phyloP scores from a whole-genome alignment of 2,113 vertebrate genomes.

The western clawed frog (Xenopus tropicalis) region UCB_Xtro_10.0 CM004444.2:67071001-67071500 shows the following conservation, averaged over 20 bases:
- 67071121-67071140: neutral
- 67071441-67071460: too few species aligned
- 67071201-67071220: neutral
- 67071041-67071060: neutral
- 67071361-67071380: too few species aligned
- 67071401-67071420: too few species aligned
- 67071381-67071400: too few species aligned
- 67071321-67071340: conserved; percentile 8
- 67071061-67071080: neutral
- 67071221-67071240: neutral
- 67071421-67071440: too few species aligned
- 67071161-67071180: too few species aligned
- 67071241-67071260: neutral
- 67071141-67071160: neutral
- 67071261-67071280: neutral
- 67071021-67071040: neutral
- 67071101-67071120: neutral
- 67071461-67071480: too few species aligned
- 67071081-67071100: neutral
- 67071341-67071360: neutral
- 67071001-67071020: neutral
- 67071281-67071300: conserved; percentile 6
- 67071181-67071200: too few species aligned
- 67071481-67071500: too few species aligned
- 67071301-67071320: conserved; percentile 13